These are phyloP conservation scores for Acipenser oxyrinchus DNA, from an alignment of 2,797 vertebrate species.

Conservation along the genomic window DNA sequence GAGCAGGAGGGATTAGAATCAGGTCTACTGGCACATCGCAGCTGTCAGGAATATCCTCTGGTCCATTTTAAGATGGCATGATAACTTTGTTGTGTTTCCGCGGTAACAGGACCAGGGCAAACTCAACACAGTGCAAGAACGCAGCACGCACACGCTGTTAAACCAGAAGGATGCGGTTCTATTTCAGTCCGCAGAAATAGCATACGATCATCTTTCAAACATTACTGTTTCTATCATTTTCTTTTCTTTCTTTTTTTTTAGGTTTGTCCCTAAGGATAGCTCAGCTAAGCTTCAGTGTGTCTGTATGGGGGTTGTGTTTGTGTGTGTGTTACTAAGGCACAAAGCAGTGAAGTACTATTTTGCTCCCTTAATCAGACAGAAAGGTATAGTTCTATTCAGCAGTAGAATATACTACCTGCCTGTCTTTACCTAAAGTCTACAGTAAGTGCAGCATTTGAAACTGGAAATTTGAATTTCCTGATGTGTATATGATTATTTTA, in stretches of 20 bases:
- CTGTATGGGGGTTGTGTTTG: no score
- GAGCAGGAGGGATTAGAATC: not conserved
- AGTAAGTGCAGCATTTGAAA: no score
- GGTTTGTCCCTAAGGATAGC: no score
- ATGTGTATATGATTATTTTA: no score
- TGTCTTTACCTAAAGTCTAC: no score
- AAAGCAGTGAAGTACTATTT: no score
- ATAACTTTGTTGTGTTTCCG: conserved; percentile 34
- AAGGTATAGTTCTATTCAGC: no score
- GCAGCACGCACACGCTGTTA: conserved; percentile 24
- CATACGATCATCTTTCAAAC: conserved; percentile 7
- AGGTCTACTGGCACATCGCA: conserved; percentile 13
- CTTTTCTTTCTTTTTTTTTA: conserved; percentile 3
- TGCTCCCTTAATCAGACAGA: no score
- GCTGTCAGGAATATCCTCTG: conserved; percentile 29
- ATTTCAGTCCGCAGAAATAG: conserved; percentile 26
- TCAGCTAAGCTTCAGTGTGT: no score
- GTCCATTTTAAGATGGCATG: conserved; percentile 32
- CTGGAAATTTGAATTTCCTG: no score
- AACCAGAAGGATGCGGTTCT: conserved; percentile 38
- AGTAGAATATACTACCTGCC: no score
- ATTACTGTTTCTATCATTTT: conserved; percentile 11
- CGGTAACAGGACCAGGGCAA: conserved; percentile 28
- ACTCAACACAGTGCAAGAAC: conserved; percentile 23
- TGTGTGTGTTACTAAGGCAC: no score